These are phyloP conservation scores for Halotydeus destructor DNA, from an alignment of 1,140 invertebrate genomes.

Conservation along the genomic window DNA sequence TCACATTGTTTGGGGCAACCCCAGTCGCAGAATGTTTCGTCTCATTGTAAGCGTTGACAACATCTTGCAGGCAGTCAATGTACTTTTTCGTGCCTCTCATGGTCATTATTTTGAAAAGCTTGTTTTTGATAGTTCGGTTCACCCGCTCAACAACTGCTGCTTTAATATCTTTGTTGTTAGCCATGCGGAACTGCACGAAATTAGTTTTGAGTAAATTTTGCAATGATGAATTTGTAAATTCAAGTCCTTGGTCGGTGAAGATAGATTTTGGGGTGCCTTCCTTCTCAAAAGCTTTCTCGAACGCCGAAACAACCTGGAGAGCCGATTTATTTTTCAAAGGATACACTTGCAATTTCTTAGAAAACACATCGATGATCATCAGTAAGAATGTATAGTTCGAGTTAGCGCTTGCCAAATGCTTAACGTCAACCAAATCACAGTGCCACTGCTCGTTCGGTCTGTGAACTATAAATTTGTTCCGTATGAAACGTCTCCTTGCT, in stretches of 20 bases:
- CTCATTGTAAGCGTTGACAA: constrained; percentile 26
- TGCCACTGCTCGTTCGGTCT: constrained; percentile 17
- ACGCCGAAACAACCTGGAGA: constrained; percentile 6
- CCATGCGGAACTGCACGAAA: constrained; percentile 25
- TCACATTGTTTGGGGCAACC: background rate
- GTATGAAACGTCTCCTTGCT: constrained; percentile 16
- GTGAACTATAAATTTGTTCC: constrained; percentile 11
- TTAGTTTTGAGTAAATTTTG: constrained; percentile 19
- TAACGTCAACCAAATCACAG: constrained; percentile 18
- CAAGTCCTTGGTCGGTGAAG: constrained; percentile 8
- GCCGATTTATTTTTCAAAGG: constrained; percentile 16
- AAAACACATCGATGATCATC: constrained; percentile 18
- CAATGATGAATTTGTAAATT: constrained; percentile 16
- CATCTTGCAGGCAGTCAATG: constrained; percentile 21
- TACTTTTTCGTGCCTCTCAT: constrained; percentile 24
- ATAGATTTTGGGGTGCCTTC: constrained; percentile 1
- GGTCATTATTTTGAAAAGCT: constrained; percentile 27
- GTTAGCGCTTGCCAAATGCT: constrained; percentile 13
- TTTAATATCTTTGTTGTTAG: constrained; percentile 25
- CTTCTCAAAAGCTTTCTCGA: constrained; percentile 11
- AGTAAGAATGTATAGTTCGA: constrained; percentile 16
- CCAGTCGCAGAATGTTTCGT: constrained; percentile 16
- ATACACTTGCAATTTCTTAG: constrained; percentile 17
- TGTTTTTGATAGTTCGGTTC: constrained; percentile 27
- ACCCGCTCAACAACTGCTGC: constrained; percentile 27